Percentiles rank a stretch among this genome's conserved stretches.
These are phyloP conservation scores for Octodon degus DNA, from an alignment of 2,113 vertebrate species.

Conservation along the genomic window DNA sequence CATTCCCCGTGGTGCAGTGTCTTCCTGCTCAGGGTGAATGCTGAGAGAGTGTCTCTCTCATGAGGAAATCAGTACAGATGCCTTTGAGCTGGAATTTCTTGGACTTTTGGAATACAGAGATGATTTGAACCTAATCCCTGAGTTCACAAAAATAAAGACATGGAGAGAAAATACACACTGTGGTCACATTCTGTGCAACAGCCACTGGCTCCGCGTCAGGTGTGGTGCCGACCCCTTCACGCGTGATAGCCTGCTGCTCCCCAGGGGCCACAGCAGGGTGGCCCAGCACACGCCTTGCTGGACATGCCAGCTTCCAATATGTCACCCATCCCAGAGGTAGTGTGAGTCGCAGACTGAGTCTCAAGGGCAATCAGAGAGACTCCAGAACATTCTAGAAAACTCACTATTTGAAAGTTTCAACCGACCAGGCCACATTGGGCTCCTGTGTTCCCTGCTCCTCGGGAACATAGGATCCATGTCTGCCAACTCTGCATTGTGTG, in stretches of 20 bases:
- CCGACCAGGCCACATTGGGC: neutral
- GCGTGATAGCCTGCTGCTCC: fast-evolving
- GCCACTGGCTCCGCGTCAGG: fast-evolving
- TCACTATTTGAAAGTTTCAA: neutral
- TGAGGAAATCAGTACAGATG: neutral
- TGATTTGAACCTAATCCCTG: neutral
- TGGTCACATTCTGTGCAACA: fast-evolving
- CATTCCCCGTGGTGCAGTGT: neutral
- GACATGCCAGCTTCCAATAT: neutral
- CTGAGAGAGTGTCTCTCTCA: neutral
- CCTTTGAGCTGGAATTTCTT: neutral
- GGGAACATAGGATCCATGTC: neutral
- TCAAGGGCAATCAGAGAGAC: neutral
- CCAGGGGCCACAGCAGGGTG: neutral
- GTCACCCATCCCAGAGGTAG: neutral
- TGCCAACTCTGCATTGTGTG: neutral
- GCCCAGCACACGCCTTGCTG: neutral
- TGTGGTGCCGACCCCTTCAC: neutral
- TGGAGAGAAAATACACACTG: neutral
- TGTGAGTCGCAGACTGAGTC: neutral
- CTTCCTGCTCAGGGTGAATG: neutral
- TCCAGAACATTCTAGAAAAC: conserved; percentile 25
- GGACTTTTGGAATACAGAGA: neutral
- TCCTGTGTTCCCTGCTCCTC: neutral
- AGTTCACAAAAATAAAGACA: neutral